phyloP scores from a whole-genome alignment of 2,888 invertebrate genomes.

The Aspidiotus destructor region DNA sequence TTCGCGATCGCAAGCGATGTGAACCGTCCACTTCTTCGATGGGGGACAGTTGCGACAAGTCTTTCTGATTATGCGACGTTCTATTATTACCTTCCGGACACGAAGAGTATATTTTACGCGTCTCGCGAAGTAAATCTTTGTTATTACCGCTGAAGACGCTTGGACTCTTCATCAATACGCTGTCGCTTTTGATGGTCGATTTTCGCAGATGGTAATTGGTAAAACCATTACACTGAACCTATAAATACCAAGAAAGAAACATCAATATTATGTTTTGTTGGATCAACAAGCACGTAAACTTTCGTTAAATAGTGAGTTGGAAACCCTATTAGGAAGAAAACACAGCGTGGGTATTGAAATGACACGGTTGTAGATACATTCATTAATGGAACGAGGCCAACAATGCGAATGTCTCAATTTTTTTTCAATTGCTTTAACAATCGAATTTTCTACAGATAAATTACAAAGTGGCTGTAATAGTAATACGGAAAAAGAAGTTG shows the following conservation, averaged over 20 bases:
- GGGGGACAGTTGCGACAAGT: constrained; percentile 33
- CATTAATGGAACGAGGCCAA: no score
- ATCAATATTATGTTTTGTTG: no score
- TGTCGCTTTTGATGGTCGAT: constrained; percentile 34
- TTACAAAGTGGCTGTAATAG: no score
- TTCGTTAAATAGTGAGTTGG: no score
- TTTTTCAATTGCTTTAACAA: no score
- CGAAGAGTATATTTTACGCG: constrained; percentile 32
- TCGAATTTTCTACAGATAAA: no score
- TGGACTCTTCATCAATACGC: constrained; percentile 31
- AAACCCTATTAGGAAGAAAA: no score
- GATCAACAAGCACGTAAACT: no score
- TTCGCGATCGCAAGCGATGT: constrained; percentile 34
- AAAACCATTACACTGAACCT: constrained; percentile 38
- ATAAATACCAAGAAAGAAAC: neutral
- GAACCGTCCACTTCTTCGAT: constrained; percentile 27
- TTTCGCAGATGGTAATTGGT: constrained; percentile 32
- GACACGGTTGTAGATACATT: no score
- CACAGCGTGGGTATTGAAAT: no score
- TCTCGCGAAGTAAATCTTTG: constrained; percentile 20
- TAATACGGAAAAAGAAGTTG: no score
- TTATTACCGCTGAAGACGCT: constrained; percentile 11
- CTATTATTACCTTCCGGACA: constrained; percentile 34
- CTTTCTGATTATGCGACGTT: constrained; percentile 22
- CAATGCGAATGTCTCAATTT: no score